These are phyloP conservation scores for Neotoxoptera formosana DNA, from an alignment of 1,140 invertebrate genomes.

Conservation along the genomic window DNA sequence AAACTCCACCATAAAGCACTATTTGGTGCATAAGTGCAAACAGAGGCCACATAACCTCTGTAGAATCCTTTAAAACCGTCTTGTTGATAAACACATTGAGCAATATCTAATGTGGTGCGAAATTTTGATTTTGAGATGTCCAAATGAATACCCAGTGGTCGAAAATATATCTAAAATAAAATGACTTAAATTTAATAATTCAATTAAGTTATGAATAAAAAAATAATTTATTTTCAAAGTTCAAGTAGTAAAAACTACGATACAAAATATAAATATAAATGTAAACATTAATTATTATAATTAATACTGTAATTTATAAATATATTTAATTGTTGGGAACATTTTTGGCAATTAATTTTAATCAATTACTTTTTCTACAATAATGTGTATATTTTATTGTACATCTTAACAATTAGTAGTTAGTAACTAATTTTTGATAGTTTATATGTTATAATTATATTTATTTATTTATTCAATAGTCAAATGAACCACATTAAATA, in stretches of 20 bases:
- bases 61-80: constrained; percentile 92
- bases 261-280: background rate
- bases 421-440: background rate
- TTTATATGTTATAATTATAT: background rate
- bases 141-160: constrained; percentile 73
- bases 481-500: background rate
- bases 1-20: constrained; percentile 97
- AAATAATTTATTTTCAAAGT: background rate
- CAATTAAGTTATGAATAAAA: background rate
- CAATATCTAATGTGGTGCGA: constrained; percentile 75
- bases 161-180: constrained; percentile 69
- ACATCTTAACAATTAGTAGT: background rate
- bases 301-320: no score
- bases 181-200: background rate
- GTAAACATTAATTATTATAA: no score
- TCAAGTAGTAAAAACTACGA: background rate
- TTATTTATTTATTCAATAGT: background rate
- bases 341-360: background rate
- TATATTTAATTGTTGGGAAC: background rate
- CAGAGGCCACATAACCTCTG: constrained; percentile 88
- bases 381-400: background rate
- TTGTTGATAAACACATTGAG: constrained; percentile 75
- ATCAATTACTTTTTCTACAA: background rate
- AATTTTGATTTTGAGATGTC: constrained; percentile 70
- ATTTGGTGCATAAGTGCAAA: constrained; percentile 93